These are phyloP conservation scores for Euplagia quadripunctaria DNA, from an alignment of 2,888 invertebrate genomes.

Conservation along the genomic window DNA sequence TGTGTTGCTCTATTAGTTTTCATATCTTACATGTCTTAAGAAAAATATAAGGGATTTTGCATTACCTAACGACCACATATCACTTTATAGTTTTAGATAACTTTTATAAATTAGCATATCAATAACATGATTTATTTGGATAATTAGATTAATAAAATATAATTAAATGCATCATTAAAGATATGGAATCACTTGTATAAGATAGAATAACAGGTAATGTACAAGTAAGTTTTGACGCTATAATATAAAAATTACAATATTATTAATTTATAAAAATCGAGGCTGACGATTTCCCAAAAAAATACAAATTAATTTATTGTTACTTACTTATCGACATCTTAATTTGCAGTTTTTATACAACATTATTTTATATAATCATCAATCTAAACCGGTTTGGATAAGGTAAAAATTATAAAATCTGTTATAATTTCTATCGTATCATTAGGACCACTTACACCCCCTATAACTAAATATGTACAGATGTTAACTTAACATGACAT, in stretches of 20 bases:
- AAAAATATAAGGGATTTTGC: not conserved
- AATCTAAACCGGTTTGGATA: conserved; percentile 9
- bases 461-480: conserved; percentile 47
- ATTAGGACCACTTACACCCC: conserved; percentile 24
- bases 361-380: conserved; percentile 24
- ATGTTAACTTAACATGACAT: conserved; percentile 18
- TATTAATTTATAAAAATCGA: not conserved
- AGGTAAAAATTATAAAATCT: conserved; percentile 40
- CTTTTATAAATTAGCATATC: not conserved
- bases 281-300: not conserved
- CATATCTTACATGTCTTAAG: not conserved
- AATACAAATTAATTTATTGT: conserved; percentile 3
- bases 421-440: conserved; percentile 39
- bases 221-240: conserved; percentile 31
- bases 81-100: not conserved
- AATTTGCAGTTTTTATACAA: conserved; percentile 31
- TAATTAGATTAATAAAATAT: conserved; percentile 16
- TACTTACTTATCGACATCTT: not conserved
- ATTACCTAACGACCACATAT: not conserved
- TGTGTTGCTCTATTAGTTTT: not conserved
- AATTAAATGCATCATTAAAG: conserved; percentile 47
- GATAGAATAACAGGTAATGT: conserved; percentile 23
- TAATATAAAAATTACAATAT: conserved; percentile 28
- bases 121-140: conserved; percentile 4
- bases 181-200: conserved; percentile 42